Evolutionary conservation across 2,888 invertebrate species (phyloP), one percentile per base, ranked within the genome.

Genomic region (Eupithecia exiguata): DNA sequence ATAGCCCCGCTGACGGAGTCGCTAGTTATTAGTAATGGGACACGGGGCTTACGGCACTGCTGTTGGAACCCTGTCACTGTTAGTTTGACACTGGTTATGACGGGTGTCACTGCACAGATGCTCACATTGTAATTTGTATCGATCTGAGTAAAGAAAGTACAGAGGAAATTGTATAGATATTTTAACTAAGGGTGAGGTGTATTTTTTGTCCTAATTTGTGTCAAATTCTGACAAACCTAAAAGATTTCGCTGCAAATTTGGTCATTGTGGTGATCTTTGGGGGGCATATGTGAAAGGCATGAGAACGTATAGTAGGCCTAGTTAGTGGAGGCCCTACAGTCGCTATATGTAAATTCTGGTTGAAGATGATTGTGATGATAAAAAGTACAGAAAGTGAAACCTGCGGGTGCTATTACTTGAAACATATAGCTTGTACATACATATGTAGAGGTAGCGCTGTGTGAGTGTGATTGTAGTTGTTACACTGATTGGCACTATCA

Each of bases 1-100:
- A 67, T 77, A 77, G 74, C 30, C 18, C 25, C 80, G 77, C 79
- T 78, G 81, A 80, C 80, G 74, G 40, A 63, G 72, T 35, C 38
- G 35, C 76, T 72, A 75, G 77, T 76, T 78, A 77, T 73, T 61
- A 74, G 68, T 69, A 53, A 69, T 69, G 30, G 62, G 70, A 62
- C 69, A 35, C 62, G 35, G 25, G 58, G 14, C 14, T 25, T 25
- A 1, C 12, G 21, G 5, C 21, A 25, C 53, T 53, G 5, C 12
- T 58, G 58, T 58, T 58, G 58, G 58, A 25, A 58, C 58, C 58
- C 25, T 58, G 58, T 58, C 62, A 62, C 35, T 35, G 62, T 62
- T 7, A 30, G 61, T 35, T 35, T 30, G 30, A 1, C 62, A 62
- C 62, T 61, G 5, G 12, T 53, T 21, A 14, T 14, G 14, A 58